These are phyloP conservation scores for Neocrepidodera transversa DNA, from an alignment of 2,888 invertebrate genomes.

Conservation along the genomic window DNA sequence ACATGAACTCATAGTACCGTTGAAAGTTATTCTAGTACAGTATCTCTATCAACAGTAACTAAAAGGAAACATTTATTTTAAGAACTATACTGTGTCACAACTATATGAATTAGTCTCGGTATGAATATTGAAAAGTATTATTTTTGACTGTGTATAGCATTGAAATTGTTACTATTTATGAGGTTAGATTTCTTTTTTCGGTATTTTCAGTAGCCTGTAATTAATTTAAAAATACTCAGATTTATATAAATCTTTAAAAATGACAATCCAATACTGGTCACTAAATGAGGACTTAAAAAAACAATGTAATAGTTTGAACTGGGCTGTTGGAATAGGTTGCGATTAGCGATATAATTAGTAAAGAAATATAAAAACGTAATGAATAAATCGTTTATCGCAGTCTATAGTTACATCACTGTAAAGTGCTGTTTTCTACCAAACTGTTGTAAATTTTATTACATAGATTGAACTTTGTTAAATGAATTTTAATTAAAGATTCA, in stretches of 20 bases:
- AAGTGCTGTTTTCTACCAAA: slow-evolving; percentile 57
- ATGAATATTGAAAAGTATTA: no score
- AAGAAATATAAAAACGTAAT: slow-evolving; percentile 15
- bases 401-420: slow-evolving; percentile 39
- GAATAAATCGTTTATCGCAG: slow-evolving; percentile 37
- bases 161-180: no score
- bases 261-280: slow-evolving; percentile 58
- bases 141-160: no score
- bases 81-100: no score
- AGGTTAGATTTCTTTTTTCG: background rate
- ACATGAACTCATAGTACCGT: no score
- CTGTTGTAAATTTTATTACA: slow-evolving; percentile 60
- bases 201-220: slow-evolving; percentile 8
- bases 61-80: no score
- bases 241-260: slow-evolving; percentile 46
- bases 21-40: no score
- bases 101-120: no score
- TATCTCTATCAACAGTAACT: no score
- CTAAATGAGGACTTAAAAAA: slow-evolving; percentile 45
- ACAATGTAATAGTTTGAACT: slow-evolving; percentile 38
- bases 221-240: slow-evolving; percentile 44
- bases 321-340: slow-evolving; percentile 38
- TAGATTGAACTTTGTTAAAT: slow-evolving; percentile 62
- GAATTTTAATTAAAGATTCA: slow-evolving; percentile 53
- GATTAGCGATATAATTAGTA: slow-evolving; percentile 30